Conservation (phyloP, 2,888 invertebrate species). For the Dione juno region DNA sequence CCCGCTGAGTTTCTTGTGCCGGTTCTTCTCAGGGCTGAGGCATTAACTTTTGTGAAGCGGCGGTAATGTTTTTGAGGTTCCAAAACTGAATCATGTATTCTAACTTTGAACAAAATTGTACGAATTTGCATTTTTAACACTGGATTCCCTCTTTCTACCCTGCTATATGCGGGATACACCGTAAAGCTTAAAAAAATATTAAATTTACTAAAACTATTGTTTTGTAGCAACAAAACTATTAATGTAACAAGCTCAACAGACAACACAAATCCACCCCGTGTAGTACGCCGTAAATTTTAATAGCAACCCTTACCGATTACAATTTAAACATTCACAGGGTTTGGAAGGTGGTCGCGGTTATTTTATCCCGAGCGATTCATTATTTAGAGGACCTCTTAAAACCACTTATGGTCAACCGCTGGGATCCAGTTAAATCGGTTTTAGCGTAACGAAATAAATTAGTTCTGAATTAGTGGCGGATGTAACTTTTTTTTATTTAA, state of each 20-base stretch:
- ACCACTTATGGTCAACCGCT: slow-evolving; percentile 31
- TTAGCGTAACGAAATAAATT: slow-evolving; percentile 15
- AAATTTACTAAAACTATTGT: no score
- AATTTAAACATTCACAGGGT: slow-evolving; percentile 33
- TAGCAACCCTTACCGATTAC: slow-evolving; percentile 23
- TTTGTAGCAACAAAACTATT: background rate
- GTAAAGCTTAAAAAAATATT: no score
- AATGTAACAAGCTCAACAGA: background rate
- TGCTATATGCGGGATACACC: no score
- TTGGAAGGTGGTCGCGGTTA: slow-evolving; percentile 22
- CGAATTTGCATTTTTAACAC: no score
- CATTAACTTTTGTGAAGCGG: no score
- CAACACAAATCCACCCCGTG: background rate
- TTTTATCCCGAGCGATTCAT: slow-evolving; percentile 29
- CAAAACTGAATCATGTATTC: no score
- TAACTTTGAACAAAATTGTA: no score
- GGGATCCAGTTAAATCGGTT: slow-evolving; percentile 18
- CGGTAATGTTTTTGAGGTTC: no score
- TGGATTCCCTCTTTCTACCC: no score
- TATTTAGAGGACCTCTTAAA: slow-evolving; percentile 30
- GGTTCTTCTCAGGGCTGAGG: no score
- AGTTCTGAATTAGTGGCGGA: slow-evolving; percentile 9
- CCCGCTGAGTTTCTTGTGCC: no score
- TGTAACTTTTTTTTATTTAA: background rate
- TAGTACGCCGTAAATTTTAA: slow-evolving; percentile 14